Conservation (phyloP, 2,797 vertebrate genomes). For the Ptychobarbus kaznakovi region DNA sequence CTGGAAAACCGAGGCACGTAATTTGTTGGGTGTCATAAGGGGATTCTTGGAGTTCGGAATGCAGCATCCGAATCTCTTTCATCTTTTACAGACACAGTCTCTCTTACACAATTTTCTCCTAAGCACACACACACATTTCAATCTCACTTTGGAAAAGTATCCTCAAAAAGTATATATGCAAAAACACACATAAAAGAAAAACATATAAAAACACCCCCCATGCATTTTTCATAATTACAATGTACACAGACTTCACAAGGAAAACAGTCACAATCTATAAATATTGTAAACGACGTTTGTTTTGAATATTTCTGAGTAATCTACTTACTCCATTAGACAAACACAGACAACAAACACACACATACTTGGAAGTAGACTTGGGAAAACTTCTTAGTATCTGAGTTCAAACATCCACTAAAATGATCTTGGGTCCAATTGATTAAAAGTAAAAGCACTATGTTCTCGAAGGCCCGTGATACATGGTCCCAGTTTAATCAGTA, state of each 20-base stretch:
- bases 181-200: neutral
- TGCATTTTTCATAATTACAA: slow-evolving; percentile 14
- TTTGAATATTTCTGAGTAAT: neutral
- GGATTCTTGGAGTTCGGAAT: slow-evolving; percentile 36
- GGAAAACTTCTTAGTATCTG: neutral
- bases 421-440: slow-evolving; percentile 25
- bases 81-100: slow-evolving; percentile 21
- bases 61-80: slow-evolving; percentile 38
- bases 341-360: neutral
- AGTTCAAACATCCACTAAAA: slow-evolving; percentile 8
- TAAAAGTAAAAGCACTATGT: slow-evolving; percentile 27
- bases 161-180: neutral
- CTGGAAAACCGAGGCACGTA: slow-evolving; percentile 41
- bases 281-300: too few relatives aligned
- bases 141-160: neutral
- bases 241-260: neutral
- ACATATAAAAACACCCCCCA: neutral
- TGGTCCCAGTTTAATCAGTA: slow-evolving; percentile 18
- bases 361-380: neutral
- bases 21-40: slow-evolving; percentile 54
- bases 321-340: neutral
- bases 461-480: slow-evolving; percentile 32
- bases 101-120: neutral
- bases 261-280: neutral
- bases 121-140: slow-evolving; percentile 12